Evolutionary conservation across 2,113 vertebrate genomes (phyloP).

Genomic region (Callipepla californica): DNA sequence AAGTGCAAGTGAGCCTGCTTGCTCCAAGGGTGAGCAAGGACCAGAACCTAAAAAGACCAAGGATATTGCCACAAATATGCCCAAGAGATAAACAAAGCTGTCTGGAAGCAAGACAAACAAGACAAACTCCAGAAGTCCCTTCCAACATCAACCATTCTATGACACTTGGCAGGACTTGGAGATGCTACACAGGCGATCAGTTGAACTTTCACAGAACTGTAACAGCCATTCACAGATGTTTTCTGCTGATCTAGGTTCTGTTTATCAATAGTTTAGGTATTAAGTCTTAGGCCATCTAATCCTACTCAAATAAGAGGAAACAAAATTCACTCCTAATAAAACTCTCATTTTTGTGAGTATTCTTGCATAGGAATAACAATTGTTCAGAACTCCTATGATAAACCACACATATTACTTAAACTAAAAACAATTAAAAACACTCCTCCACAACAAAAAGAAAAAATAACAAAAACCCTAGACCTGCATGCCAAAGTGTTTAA

Average conservation of each 20-base stretch:
- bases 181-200: not conserved
- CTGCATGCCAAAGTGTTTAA: not conserved
- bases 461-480: not conserved
- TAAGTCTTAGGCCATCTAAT: not conserved
- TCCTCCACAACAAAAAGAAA: not conserved
- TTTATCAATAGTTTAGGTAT: not conserved
- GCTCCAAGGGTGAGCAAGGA: not conserved
- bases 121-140: not conserved
- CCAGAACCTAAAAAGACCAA: not conserved
- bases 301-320: not conserved
- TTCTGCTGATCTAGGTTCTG: not conserved
- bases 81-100: not conserved
- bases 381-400: not conserved
- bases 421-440: not conserved
- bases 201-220: not conserved
- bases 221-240: not conserved
- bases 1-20: not conserved
- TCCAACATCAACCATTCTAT: not conserved
- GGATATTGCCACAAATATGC: too few species aligned
- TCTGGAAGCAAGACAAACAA: not conserved
- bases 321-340: not conserved
- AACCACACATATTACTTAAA: rapidly evolving
- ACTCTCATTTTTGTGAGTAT: not conserved
- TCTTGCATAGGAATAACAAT: not conserved
- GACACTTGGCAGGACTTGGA: not conserved